phyloP scores from a whole-genome alignment of 2,113 vertebrate species.

The Chiloscyllium plagiosum region DNA sequence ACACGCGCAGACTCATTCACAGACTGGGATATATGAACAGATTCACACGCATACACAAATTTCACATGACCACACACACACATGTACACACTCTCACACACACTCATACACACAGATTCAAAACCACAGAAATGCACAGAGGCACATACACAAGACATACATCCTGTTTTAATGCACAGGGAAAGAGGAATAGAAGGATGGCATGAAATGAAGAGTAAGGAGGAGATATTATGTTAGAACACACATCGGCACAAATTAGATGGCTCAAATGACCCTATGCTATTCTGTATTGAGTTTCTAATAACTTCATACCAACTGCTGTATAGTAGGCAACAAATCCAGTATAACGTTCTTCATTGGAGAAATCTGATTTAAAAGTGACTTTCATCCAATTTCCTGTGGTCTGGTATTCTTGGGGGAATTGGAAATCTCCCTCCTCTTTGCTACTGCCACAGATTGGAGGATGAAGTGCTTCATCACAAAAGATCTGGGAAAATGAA shows the following conservation, averaged over 20 bases:
- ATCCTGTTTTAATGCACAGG: too few relatives aligned
- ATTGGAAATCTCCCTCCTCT: neutral
- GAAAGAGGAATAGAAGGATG: neutral
- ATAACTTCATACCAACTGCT: neutral
- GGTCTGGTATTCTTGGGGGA: neutral
- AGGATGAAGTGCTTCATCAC: neutral
- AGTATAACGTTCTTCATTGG: neutral
- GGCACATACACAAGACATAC: constrained; percentile 60
- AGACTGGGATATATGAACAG: neutral
- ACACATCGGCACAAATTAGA: too few relatives aligned
- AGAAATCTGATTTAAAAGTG: constrained; percentile 17
- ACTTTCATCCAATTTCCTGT: neutral
- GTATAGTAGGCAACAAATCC: neutral
- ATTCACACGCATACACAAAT: neutral
- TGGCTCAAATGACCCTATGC: too few relatives aligned
- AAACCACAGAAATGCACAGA: constrained; percentile 39
- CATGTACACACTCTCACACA: neutral
- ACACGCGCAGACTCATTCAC: neutral
- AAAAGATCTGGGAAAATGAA: neutral
- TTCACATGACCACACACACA: neutral
- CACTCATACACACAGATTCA: neutral
- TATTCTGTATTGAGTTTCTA: neutral
- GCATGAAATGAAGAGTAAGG: neutral
- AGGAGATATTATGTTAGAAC: neutral
- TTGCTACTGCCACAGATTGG: neutral